Base-by-base conservation (phyloP, 2,113 vertebrate species). In the Syngnathoides biaculeatus region DNA sequence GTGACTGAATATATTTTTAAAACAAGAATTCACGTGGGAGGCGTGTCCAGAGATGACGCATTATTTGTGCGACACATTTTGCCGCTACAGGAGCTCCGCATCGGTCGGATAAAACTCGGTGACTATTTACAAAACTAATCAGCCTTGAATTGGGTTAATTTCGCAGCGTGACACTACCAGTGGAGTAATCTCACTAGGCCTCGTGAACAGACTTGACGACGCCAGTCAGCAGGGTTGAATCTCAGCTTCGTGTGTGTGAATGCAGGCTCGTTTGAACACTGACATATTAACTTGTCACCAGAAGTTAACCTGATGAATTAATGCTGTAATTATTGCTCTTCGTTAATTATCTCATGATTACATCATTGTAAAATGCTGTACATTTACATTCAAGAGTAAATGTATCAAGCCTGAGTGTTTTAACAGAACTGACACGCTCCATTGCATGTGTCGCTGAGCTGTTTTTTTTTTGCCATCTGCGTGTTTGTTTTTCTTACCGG, bases 21-120 rank as follows among this genome's bases (percentile, higher is more conserved):
- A 53, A 24, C 9, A 12, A 0, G 7, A 13, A 20, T 62, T 62
- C 1, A 43, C n/a, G 39, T 17, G n/a, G 14, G 22, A 17, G 60
- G 39, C 7, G 60, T 0, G 55, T 35, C n/a, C 64, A 14, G 26
- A 12, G 22, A 67, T 89, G 87, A 89, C 88, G 89, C 81, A 27
- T 59, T 79, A 84, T 86, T 78, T 80, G 65, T 73, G 87, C 64
- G 89, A 88, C 89, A 8, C 0, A 6, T 55, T 64, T 63, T 68
- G 59, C 56, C 8, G 71, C 53, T 50, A 50, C 59, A 68, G 26
- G 15, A 45, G 4, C 19, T 52, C 64, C 70, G 68, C 57, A 26
- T 62, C 22, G 26, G 60, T 26, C 35, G 63, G 63, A 30, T 55
- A 63, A 24, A 22, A 43, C 48, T 19, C 42, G 12, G 19, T 61